Base-by-base conservation (phyloP, 53 echinoderm and acorn worm genomes). In the Temnopleurus reevesii region DNA sequence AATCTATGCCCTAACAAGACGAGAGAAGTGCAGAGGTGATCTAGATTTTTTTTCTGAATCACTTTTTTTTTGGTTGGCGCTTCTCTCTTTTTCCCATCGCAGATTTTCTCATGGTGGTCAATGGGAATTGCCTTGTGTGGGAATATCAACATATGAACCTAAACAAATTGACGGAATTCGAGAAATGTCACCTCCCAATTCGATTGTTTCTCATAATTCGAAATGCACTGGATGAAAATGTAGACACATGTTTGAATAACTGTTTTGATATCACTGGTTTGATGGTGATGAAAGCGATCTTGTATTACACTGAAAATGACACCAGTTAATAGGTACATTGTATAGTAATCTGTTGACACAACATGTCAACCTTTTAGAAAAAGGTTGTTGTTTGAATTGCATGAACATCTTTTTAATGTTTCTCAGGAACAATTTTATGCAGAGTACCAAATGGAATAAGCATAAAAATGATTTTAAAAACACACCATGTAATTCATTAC, bases 121-220 rank as follows among this genome's bases (percentile, higher is more conserved):
- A n/a, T 46, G 77, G 26, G 17, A 46, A 4, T 10, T 46, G 2
- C 5, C n/a, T 10, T 51, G 77, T 77, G 77, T 79, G 79, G 79
- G 79, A 79, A 79, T 47, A 79, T n/a, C 49, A 4, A 17, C 79
- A 79, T 49, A 26, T 47, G 79, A 79, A 79, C 18, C 79, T 9
- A 79, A 79, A 79, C 29, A 79, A 79, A 79, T 30, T 79, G 49
- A 49, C 41, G 79, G 79, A 79, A 79, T 79, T 27, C 27, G 51
- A 79, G 79, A 79, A 29, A 49, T 79, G 79, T 15, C 49, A 23
- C 8, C 79, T 28, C 47, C 15, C 46, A 23, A 1, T 45, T 8
- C 53, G 13, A 47, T 79, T 49, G 47, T 79, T 79, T 79, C 79
- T 79, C 79, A 79, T 79, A 47, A 79, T 79, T 79, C 10, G 18